Base-by-base conservation (phyloP, 2,113 vertebrate species). In the Macquaria ambigua region DNA sequence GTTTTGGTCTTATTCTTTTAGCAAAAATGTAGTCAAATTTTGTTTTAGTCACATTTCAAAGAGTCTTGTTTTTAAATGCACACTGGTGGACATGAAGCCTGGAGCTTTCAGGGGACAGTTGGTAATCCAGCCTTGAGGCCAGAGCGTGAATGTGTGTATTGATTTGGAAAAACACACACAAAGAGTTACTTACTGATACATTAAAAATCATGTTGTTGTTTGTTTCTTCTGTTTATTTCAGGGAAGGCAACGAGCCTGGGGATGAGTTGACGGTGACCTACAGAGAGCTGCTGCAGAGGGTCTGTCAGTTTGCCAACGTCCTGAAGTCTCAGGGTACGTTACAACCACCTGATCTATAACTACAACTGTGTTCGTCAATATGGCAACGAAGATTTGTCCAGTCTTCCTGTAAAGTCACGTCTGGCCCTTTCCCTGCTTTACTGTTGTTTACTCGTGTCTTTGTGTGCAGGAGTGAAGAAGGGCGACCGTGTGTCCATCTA, bases 171-270 rank as follows among this genome's bases (percentile, higher is more conserved):
- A 46, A 25, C 46, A 16, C 14, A 48, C 46, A 16, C 12, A 50
- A 50, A 50, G 48, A 50, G 14, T 50, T 16, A 50, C 15, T 16
- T 16, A 52, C 16, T 20, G 48, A 52, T 8, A 0, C 8, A 8
- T 21, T 20, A 20, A 52, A 20, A 52, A 20, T 3, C 12, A n/a
- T 59, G 23, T 58, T 41, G 31, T 5, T 62, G 31, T 37, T 21
- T 77, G 20, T 73, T 18, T 46, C 14, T 48, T 48, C 46, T 18
- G 4, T 58, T 74, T 70, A 0, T 79, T 77, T 28, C 85, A 99
- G 98, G 98, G 98, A 99, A 86, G 98, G 98, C 16, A 99, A 99
- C 6, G 98, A 99, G 62, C 98, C 97, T 0, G 98, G 96, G 0
- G 97, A 98, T 43, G 95, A 96, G 39, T 68, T 89, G 72, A 96